A percentile compares a stretch with the other conserved stretches of the same genome.
Evolutionary conservation across 2,113 vertebrate species (phyloP).

Genomic region (Orientallactaga bullata): DNA sequence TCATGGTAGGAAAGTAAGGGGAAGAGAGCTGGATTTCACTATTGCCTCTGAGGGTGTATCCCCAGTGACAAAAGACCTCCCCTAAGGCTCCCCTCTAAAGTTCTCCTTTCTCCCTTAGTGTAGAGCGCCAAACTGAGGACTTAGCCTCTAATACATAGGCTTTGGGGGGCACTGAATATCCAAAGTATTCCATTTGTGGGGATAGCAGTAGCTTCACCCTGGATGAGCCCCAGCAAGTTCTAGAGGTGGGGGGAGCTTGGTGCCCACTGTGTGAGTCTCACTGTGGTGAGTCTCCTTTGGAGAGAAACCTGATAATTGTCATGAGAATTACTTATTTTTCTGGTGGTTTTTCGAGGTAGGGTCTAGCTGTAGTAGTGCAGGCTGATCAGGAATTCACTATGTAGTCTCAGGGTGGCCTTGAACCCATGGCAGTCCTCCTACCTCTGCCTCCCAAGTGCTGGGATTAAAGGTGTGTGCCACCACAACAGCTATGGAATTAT

Average conservation of each 20-base stretch:
- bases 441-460: no score
- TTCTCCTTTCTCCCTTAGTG: background rate
- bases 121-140: background rate
- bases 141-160: background rate
- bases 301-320: background rate
- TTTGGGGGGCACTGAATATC: background rate
- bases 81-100: background rate
- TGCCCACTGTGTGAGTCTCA: no score
- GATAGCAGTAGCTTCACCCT: background rate
- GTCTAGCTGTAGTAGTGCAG: no score
- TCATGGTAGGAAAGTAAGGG: background rate
- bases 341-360: background rate
- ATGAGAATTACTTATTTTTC: background rate
- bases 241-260: background rate
- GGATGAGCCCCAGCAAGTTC: accelerated
- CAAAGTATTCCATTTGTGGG: background rate
- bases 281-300: background rate
- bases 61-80: no score
- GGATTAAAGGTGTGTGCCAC: no score
- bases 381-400: no score
- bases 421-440: no score
- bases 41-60: background rate
- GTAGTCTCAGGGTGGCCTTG: no score
- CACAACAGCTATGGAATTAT: background rate
- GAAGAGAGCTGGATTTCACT: background rate